Evolutionary conservation across 1,140 invertebrate genomes (phyloP), one percentile per base, ranked within the genome.

Genomic region (Copidosoma floridanum): DNA sequence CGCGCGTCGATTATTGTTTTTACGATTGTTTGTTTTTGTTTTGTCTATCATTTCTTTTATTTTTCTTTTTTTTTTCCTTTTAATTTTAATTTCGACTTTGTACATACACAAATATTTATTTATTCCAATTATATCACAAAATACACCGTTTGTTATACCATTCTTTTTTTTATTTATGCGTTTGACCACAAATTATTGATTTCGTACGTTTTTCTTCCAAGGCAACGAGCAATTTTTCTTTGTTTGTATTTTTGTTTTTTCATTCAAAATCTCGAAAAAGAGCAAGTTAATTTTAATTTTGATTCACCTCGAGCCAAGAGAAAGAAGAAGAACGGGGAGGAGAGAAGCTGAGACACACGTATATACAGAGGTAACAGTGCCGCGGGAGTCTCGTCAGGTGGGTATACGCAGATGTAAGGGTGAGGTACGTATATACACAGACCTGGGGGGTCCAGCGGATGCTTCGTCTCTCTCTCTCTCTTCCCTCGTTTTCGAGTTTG

Each of bases 371-470:
- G 27, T 61, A 24, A 41, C 48, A 51, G 26, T 21, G 47, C 16
- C 27, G 7, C 50, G 3, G 11, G 23, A 46, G 21, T 53, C 53
- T 60, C 29, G 44, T 37, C 60, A 62, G 52, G 60, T 62, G 53
- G 21, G 27, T 27, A 37, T 58, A 27, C 71, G 71, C 71, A 70
- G 72, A 72, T 71, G 72, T 76, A 68, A 74, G 71, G 70, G 68
- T 7, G 32, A 37, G 32, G n/a, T n/a, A n/a, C n/a, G n/a, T n/a
- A n/a, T 27, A 37, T 58, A 27, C 71, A 71, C 71, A 70, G 72
- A 72, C 71, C 74, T 76, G 68, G 75, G 71, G 70, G 68, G 72
- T 73, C 70, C 69, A 68, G 71, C 64, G 72, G 71, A 67, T 70
- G 68, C 69, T 7, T 1, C 38, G 16, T 41, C 41, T 48, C 35